These are phyloP conservation scores for Catamblyrhynchus diadema DNA, from an alignment of 2,797 vertebrate species.

Conservation along the genomic window DNA sequence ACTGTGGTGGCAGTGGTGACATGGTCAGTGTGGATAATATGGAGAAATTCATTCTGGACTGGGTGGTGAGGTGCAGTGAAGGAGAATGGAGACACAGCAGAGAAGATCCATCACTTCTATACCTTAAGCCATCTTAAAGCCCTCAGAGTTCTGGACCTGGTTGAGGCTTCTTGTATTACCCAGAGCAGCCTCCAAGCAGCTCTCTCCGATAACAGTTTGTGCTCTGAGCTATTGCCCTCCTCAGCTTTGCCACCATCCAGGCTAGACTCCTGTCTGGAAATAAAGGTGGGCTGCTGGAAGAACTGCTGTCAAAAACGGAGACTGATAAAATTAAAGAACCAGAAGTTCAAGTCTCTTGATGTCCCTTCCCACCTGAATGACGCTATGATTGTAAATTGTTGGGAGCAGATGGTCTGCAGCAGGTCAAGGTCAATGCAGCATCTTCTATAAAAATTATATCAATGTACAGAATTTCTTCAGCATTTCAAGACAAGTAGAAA, in stretches of 20 bases:
- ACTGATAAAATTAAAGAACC: not conserved
- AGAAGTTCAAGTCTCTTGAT: not conserved
- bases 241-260: not conserved
- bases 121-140: not conserved
- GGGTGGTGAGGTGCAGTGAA: not conserved
- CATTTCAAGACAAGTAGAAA: not conserved
- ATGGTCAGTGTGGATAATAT: not conserved
- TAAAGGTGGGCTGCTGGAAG: not conserved
- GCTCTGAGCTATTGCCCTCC: not conserved
- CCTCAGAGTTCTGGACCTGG: not conserved
- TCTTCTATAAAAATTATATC: not conserved
- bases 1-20: not conserved
- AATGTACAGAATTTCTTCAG: not conserved
- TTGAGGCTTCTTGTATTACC: not conserved
- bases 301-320: not conserved
- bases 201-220: not conserved
- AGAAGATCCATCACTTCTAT: not conserved
- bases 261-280: not conserved
- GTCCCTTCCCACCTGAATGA: not conserved
- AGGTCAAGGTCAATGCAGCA: not conserved
- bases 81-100: not conserved
- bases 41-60: not conserved
- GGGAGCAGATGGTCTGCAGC: not conserved
- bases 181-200: not conserved
- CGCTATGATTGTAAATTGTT: not conserved